Evolutionary conservation across 2,797 vertebrate genomes (phyloP).

Genomic region (Pygocentrus nattereri): DNA sequence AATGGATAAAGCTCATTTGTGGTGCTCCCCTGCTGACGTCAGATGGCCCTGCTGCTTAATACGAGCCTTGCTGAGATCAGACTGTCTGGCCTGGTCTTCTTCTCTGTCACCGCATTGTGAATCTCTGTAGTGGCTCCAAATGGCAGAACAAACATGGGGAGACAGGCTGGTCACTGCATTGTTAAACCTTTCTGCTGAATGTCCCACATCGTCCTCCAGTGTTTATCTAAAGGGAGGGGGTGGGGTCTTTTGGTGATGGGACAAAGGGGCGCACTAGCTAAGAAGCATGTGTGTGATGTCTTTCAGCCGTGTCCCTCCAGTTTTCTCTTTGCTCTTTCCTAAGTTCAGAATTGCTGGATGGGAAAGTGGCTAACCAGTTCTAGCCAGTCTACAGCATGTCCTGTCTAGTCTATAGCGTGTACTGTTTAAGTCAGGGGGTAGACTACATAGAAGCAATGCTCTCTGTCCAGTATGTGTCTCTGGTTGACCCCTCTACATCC

Average conservation of each 20-base stretch:
- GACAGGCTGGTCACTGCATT: slow-evolving; percentile 38
- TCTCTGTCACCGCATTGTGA: slow-evolving; percentile 33
- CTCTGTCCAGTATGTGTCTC: not conserved
- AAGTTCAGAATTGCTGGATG: not conserved
- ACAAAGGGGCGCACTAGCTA: slow-evolving; percentile 25
- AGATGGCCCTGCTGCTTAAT: slow-evolving; percentile 58
- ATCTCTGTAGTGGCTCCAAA: not conserved
- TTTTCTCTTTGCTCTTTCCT: not conserved
- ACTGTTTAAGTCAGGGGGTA: not conserved
- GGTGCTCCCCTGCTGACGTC: slow-evolving; percentile 56
- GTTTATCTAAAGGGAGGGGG: slow-evolving; percentile 15
- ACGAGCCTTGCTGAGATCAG: slow-evolving; percentile 49
- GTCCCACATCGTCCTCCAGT: slow-evolving; percentile 40
- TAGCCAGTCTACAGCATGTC: not conserved
- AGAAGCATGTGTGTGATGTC: slow-evolving; percentile 19
- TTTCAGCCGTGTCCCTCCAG: slow-evolving; percentile 9
- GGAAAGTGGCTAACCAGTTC: no score
- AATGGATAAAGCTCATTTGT: slow-evolving; percentile 65
- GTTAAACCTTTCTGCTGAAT: slow-evolving; percentile 60
- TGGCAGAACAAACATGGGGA: slow-evolving; percentile 24
- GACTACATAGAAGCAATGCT: not conserved
- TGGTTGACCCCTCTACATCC: slow-evolving; percentile 1
- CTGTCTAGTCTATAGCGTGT: not conserved
- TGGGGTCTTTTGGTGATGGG: slow-evolving; percentile 14
- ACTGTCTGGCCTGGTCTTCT: slow-evolving; percentile 44